Percentiles rank a stretch among this genome's conserved stretches.
Conservation (phyloP, 2,113 vertebrate genomes). For the Meles meles region DNA sequence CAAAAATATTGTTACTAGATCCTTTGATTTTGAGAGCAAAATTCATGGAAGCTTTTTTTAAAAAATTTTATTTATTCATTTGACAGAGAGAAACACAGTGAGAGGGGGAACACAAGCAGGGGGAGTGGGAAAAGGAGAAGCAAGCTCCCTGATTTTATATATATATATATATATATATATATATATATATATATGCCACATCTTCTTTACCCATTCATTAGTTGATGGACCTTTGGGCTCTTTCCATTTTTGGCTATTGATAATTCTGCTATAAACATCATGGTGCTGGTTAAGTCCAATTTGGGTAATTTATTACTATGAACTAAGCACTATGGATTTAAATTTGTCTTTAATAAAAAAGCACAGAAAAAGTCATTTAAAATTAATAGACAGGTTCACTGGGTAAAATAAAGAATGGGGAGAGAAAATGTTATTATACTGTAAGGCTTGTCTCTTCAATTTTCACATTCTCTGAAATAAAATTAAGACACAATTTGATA, state of each 20-base stretch:
- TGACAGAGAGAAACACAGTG: too few species aligned
- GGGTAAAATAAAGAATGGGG: background rate
- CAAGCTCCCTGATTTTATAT: too few species aligned
- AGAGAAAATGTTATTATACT: background rate
- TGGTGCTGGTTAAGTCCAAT: too few species aligned
- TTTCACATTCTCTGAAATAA: conserved; percentile 4
- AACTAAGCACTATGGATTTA: background rate
- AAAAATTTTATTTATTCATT: too few species aligned
- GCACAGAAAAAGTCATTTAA: background rate
- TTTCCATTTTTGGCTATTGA: too few species aligned
- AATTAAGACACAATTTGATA: background rate
- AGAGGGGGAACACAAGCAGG: too few species aligned
- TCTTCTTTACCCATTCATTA: too few species aligned
- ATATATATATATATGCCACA: too few species aligned
- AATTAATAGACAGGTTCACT: background rate
- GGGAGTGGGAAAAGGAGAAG: too few species aligned
- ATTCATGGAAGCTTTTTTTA: background rate
- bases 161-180: too few species aligned
- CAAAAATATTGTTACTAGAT: background rate
- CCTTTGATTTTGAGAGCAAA: background rate
- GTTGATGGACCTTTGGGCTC: too few species aligned
- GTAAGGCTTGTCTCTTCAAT: background rate
- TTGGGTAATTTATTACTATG: background rate
- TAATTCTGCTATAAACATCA: too few species aligned
- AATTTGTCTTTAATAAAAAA: background rate